Evolutionary conservation across 2,888 invertebrate species (phyloP).

Genomic region (Psylliodes chrysocephalus): DNA sequence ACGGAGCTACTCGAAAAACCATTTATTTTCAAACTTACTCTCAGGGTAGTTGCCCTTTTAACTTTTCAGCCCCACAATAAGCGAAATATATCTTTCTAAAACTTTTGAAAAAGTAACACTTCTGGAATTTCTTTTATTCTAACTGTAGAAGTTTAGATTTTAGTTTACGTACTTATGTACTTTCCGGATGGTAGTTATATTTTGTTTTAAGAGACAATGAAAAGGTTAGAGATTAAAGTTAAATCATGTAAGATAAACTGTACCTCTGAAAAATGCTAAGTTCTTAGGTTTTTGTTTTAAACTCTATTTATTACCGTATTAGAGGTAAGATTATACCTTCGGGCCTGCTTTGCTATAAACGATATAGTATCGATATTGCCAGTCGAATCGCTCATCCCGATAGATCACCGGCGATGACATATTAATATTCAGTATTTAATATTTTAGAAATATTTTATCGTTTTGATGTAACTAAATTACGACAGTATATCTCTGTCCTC

Average conservation of each 20-base stretch:
- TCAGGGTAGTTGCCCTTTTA: slow-evolving; percentile 50
- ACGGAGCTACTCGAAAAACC: slow-evolving; percentile 52
- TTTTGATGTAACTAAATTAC: too few relatives aligned
- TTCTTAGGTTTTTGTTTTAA: too few relatives aligned
- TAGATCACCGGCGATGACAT: too few relatives aligned
- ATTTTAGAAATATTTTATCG: too few relatives aligned
- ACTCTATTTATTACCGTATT: too few relatives aligned
- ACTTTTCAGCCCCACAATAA: slow-evolving; percentile 53
- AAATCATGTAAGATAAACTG: neutral
- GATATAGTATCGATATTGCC: too few relatives aligned
- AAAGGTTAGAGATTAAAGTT: neutral
- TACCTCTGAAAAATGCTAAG: too few relatives aligned
- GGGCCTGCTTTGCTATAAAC: too few relatives aligned
- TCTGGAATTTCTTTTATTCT: slow-evolving; percentile 3
- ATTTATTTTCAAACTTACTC: slow-evolving; percentile 57
- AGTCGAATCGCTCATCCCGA: too few relatives aligned
- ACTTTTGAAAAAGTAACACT: slow-evolving; percentile 19
- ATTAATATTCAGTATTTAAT: too few relatives aligned
- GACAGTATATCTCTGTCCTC: too few relatives aligned
- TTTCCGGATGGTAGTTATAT: neutral
- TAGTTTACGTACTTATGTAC: neutral
- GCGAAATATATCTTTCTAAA: slow-evolving; percentile 27
- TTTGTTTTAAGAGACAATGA: neutral
- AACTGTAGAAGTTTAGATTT: neutral
- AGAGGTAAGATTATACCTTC: too few relatives aligned